phyloP scores from a whole-genome alignment of 1,140 invertebrate genomes.

The Gerris buenoi region DNA sequence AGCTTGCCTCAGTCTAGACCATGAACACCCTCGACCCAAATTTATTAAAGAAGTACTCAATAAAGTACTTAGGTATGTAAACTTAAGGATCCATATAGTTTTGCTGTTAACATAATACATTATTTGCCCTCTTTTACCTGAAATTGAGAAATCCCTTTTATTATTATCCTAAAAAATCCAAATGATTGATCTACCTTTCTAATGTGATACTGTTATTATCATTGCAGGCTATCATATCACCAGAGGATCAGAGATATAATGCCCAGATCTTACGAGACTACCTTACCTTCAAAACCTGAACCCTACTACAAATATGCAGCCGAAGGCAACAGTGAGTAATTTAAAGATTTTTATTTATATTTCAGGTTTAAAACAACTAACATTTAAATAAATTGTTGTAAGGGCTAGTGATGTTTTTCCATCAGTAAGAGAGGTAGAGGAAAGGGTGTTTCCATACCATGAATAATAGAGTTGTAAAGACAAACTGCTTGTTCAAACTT shows the following conservation, averaged over 20 bases:
- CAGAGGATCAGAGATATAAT: conserved; percentile 84
- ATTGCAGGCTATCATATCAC: conserved; percentile 88
- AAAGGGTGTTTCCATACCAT: too few species aligned
- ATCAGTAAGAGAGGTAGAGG: too few species aligned
- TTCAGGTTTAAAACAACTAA: too few species aligned
- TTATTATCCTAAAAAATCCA: too few species aligned
- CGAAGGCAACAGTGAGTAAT: conserved; percentile 56
- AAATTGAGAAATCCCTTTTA: too few species aligned
- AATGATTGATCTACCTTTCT: too few species aligned
- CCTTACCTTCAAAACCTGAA: conserved; percentile 64
- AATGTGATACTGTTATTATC: conserved; percentile 26
- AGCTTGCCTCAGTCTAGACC: conserved; percentile 63
- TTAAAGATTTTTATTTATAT: conserved; percentile 3
- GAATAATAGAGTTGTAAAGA: too few species aligned
- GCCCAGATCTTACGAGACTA: conserved; percentile 66
- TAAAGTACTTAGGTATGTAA: conserved; percentile 68
- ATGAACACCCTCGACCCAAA: conserved; percentile 84
- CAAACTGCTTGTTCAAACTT: too few species aligned
- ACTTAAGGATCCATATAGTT: too few species aligned
- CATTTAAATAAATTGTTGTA: too few species aligned
- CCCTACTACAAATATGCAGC: conserved; percentile 68
- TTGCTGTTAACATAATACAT: too few species aligned
- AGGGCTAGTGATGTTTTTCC: too few species aligned
- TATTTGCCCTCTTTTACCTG: not conserved
- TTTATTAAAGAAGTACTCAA: conserved; percentile 86